These are phyloP conservation scores for Pipistrellus kuhlii DNA, from an alignment of 2,797 vertebrate genomes.

Conservation along the genomic window DNA sequence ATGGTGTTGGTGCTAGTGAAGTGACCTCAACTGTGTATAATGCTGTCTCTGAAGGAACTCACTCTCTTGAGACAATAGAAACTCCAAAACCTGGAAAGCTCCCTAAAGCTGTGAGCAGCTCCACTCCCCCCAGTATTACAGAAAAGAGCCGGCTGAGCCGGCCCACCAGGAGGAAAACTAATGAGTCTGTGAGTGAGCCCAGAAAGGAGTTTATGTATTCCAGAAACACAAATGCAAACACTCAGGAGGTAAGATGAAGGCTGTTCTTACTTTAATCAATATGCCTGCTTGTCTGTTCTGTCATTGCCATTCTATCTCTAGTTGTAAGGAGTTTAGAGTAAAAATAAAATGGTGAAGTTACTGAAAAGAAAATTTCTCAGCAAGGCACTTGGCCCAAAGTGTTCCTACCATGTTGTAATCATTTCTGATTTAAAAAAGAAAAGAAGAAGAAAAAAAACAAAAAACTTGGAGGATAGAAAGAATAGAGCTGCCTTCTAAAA, in stretches of 20 bases:
- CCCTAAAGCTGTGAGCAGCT: constrained; percentile 59
- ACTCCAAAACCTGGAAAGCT: constrained; percentile 78
- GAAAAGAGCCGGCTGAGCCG: constrained; percentile 75
- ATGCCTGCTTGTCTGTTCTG: not conserved
- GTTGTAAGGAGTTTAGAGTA: not conserved
- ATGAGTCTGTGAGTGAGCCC: constrained; percentile 80
- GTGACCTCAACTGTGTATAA: constrained; percentile 67
- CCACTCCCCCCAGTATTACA: constrained; percentile 67
- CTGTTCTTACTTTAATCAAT: constrained; percentile 47
- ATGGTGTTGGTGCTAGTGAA: not conserved
- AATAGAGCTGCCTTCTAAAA: constrained; percentile 1
- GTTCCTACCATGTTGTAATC: not conserved
- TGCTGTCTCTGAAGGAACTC: constrained; percentile 74
- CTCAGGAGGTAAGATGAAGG: constrained; percentile 85
- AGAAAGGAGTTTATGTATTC: constrained; percentile 84
- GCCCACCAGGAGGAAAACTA: constrained; percentile 71
- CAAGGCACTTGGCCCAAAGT: not conserved
- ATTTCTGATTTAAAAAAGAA: not conserved
- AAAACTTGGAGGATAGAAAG: not conserved
- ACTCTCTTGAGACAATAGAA: constrained; percentile 77
- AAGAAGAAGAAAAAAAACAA: not conserved
- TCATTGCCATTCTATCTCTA: not conserved
- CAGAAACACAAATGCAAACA: constrained; percentile 82
- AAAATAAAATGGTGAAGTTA: constrained; percentile 48
- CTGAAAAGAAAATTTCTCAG: not conserved